Percentiles rank a stretch among this genome's conserved stretches.
Evolutionary conservation across 2,113 vertebrate genomes (phyloP).

Genomic region (Microtus ochrogaster): DNA sequence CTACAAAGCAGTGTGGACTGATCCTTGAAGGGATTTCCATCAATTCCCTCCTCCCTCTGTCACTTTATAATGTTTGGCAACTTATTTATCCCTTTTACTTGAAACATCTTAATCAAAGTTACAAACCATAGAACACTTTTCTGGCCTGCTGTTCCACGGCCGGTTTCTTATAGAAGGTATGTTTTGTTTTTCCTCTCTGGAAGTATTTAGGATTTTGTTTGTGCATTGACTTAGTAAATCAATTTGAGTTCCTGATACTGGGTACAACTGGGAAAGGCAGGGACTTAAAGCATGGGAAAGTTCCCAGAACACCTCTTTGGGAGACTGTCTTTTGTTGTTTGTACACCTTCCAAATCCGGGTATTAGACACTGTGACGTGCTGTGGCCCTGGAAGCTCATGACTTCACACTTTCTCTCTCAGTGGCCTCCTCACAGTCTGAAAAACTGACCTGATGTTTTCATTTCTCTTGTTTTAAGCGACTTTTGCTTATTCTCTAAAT

Average conservation of each 20-base stretch:
- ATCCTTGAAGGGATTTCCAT: background rate
- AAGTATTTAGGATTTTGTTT: background rate
- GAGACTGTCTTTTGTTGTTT: background rate
- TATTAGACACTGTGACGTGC: background rate
- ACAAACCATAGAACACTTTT: background rate
- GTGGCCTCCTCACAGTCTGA: background rate
- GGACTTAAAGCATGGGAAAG: background rate
- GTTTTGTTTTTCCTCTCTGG: background rate
- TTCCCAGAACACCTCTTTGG: background rate
- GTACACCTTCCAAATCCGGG: background rate
- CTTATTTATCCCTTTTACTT: background rate
- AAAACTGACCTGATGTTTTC: background rate
- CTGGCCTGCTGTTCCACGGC: background rate
- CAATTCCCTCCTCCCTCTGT: too few relatives aligned
- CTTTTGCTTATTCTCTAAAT: slow-evolving; percentile 1
- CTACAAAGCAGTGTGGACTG: background rate
- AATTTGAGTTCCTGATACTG: background rate
- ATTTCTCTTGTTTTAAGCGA: background rate
- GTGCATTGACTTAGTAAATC: background rate
- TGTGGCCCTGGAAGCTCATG: background rate
- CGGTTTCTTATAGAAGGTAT: background rate
- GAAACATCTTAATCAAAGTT: background rate
- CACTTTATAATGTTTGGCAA: background rate
- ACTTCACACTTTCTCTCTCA: background rate
- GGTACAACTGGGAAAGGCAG: background rate